Evolutionary conservation across 2,888 invertebrate genomes (phyloP), one percentile per base, ranked within the genome.

Genomic region (Latrodectus hesperus): DNA sequence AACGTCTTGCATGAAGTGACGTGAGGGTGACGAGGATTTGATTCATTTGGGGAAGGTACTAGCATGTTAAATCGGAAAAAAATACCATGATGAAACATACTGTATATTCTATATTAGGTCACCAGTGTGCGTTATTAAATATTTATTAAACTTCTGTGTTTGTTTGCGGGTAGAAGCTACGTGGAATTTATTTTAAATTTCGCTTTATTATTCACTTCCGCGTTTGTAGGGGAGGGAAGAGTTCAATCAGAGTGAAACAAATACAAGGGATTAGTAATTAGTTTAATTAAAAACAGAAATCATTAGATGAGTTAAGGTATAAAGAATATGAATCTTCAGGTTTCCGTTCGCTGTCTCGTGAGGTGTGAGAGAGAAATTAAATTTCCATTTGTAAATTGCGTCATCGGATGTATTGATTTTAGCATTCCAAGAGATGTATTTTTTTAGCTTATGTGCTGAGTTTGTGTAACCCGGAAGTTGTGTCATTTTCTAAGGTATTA

Each of bases 1-100:
- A 83, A 70, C 82, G 82, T 83, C 82, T 83, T 70, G 67, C 70
- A 11, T 67, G 67, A 6, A 17, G 11, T 22, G 68, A 83, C 82
- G 82, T 83, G 82, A 83, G 74, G 26, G 75, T 38, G 49, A 17
- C 82, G 75, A 83, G n/a, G n/a, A 12, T 1, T 17, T 49, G 65
- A 76, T 67, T 51, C 76, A 65, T 51, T 49, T 26, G 12, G 38
- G 38, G 38, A 38, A 4, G 38, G 38, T 38, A 38, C 38, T 38
- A 38, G 38, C 38, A 51, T 67, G 16, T n/a, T 51, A 53, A 22
- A 67, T 6, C 0, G n/a, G 17, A 3, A 17, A 67, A n/a, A 67
- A 17, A 11, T 55, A 0, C 26, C n/a, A 5, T n/a, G 49, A n/a
- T 14, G n/a, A 16, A 73, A 16, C n/a, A 52, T 53, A 22, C 53